phyloP scores from a whole-genome alignment of 2,113 vertebrate species.

The Dasypus novemcinctus region DNA sequence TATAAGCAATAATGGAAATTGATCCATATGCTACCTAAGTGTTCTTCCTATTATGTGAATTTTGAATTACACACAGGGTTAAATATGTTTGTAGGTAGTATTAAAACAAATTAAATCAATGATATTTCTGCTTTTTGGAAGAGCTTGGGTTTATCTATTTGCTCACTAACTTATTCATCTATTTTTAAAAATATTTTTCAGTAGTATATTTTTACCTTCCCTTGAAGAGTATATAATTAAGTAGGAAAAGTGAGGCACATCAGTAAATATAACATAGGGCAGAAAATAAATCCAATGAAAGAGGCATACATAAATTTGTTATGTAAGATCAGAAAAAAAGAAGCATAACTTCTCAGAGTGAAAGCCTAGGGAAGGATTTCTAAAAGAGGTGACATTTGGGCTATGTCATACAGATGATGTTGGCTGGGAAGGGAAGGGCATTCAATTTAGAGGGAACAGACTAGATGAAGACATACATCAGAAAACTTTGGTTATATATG shows the following conservation, averaged over 20 bases:
- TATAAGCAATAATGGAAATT: conserved; percentile 1
- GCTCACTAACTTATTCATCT: neutral
- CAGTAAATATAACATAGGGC: neutral
- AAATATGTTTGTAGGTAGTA: conserved; percentile 3
- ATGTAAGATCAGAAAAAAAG: neutral
- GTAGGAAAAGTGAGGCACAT: neutral
- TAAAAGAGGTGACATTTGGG: neutral
- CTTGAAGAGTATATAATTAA: conserved; percentile 5
- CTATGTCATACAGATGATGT: neutral
- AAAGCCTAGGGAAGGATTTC: neutral
- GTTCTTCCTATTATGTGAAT: neutral
- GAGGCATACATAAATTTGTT: neutral
- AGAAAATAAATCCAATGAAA: conserved; percentile 29
- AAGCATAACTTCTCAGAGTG: neutral
- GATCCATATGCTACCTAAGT: neutral
- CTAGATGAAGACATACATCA: neutral
- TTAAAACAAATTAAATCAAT: conserved; percentile 34
- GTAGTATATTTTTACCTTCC: neutral
- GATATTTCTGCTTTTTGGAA: conserved; percentile 14
- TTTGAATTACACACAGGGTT: neutral
- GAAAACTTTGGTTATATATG: neutral
- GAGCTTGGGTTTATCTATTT: neutral
- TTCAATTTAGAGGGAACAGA: neutral
- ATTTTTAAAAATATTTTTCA: neutral
- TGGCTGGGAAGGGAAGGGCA: neutral